Percentiles rank a stretch among this genome's conserved stretches.
Conservation (phyloP, 1,140 invertebrate species). For the Hyles vespertilio region DNA sequence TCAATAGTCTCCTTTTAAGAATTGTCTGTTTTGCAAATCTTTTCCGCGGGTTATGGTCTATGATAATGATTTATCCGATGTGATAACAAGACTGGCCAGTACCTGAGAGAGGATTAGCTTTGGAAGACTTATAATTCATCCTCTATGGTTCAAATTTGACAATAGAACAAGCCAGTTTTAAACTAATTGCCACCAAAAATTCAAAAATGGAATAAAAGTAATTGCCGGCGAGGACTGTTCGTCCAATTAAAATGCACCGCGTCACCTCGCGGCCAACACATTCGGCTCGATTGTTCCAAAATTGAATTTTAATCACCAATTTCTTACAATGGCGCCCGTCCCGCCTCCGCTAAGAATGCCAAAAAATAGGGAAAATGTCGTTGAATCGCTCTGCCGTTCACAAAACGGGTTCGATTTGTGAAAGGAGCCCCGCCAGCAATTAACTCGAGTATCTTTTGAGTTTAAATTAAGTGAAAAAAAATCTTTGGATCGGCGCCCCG, state of each 20-base stretch:
- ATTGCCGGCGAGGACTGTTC: constrained; percentile 39
- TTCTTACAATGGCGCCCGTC: constrained; percentile 58
- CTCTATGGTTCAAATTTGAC: neutral
- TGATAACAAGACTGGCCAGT: too few species aligned
- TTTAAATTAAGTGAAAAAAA: constrained; percentile 75
- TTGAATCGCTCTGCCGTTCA: constrained; percentile 52
- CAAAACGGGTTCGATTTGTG: constrained; percentile 60
- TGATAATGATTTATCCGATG: too few species aligned
- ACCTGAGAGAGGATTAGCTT: too few species aligned
- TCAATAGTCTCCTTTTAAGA: too few species aligned
- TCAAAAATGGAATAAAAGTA: constrained; percentile 39
- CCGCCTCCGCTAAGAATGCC: constrained; percentile 44
- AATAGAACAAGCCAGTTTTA: neutral
- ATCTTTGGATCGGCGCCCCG: constrained; percentile 12
- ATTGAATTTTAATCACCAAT: constrained; percentile 75
- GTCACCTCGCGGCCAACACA: constrained; percentile 49
- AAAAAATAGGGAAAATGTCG: constrained; percentile 68
- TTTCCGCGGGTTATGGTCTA: too few species aligned
- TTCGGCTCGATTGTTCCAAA: constrained; percentile 64
- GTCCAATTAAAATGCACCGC: constrained; percentile 72
- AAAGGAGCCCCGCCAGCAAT: constrained; percentile 63
- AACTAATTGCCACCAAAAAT: constrained; percentile 12
- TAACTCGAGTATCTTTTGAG: constrained; percentile 74
- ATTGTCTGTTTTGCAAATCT: too few species aligned
- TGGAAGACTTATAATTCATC: too few species aligned